Base-by-base conservation (phyloP, 2,888 invertebrate species). In the Epistrophe grossulariae region DNA sequence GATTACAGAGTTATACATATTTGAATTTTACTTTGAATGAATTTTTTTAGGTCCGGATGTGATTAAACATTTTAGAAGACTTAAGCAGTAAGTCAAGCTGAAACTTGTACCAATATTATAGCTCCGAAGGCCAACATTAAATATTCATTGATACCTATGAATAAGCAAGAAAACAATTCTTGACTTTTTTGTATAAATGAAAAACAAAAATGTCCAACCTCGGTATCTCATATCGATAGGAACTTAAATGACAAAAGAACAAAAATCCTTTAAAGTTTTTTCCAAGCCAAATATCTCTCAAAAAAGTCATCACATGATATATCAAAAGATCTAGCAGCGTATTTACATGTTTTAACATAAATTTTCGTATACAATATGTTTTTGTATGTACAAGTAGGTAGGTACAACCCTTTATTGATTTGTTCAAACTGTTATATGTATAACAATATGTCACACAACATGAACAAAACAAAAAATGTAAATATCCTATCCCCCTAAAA, bases 401-500 rank as follows among this genome's bases (percentile, higher is more conserved):
- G 1, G 9, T 13, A 2, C 7, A 15, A 31, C 15, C 57, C 57
- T 31, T 31, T n/a, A 31, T 57, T 8, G 57, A 31, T 57, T 57
- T 57, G 8, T 9, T 55, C 24, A 55, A 11, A 28, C 2, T 28
- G 5, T 13, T 17, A 31, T 31, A n/a, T n/a, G 11, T 35, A 4
- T 17, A 35, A 2, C 31, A 59, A 17, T 35, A 31, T 35, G 17
- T 43, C 43, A 24, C 62, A 60, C 4, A 43, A 17, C 3, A 64
- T 24, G 24, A 24, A 24, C 24, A 24, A 24, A 62, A 15, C 10
- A 8, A 62, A 24, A 43, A 10, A 64, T 45, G n/a, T 64, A 64
- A 64, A 64, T n/a, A 45, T 28, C 24, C 24, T 24, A 5, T n/a
- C 10, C 59, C 35, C n/a, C 11, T n/a, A 24, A 60, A 70, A 81